phyloP scores from a whole-genome alignment of 2,797 vertebrate genomes.

The Limnodromus scolopaceus region DNA sequence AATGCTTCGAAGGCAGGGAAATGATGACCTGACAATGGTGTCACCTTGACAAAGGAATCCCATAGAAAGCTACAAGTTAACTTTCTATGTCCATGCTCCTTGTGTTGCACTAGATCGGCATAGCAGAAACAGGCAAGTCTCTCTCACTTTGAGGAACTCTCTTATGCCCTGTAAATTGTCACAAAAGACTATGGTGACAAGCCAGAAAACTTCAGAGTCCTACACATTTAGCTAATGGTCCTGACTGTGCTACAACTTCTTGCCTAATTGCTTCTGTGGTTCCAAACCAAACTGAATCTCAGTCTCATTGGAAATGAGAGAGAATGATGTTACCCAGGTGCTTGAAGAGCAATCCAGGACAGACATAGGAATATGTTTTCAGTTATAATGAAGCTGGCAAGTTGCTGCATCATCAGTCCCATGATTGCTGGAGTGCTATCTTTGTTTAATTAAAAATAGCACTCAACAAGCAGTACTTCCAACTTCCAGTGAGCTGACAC shows the following conservation, averaged over 20 bases:
- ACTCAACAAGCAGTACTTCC: conserved; percentile 6
- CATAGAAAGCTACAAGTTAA: not conserved
- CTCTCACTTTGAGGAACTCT: no score
- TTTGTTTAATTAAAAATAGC: conserved; percentile 49
- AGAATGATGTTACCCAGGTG: conserved; percentile 4
- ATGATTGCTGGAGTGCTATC: conserved; percentile 40
- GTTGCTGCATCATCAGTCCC: conserved; percentile 44
- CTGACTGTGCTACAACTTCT: not conserved
- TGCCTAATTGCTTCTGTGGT: not conserved
- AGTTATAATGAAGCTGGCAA: conserved; percentile 31
- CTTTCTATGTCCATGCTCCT: not conserved
- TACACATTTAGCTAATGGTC: not conserved
- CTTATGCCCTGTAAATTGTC: not conserved
- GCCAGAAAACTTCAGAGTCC: not conserved
- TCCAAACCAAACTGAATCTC: not conserved
- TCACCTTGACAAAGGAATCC: not conserved
- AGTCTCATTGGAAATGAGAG: not conserved
- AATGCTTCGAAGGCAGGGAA: not conserved
- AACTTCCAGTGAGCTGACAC: conserved; percentile 22
- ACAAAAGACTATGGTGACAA: not conserved
- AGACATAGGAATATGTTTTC: not conserved
- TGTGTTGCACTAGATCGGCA: not conserved
- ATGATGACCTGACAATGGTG: not conserved
- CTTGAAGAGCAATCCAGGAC: conserved; percentile 6
- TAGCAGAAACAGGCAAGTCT: not conserved